Percentiles rank a stretch among this genome's conserved stretches.
Evolutionary conservation across 92 coral and sea anemone genomes (phyloP).

Genomic region (Porites rus): DNA sequence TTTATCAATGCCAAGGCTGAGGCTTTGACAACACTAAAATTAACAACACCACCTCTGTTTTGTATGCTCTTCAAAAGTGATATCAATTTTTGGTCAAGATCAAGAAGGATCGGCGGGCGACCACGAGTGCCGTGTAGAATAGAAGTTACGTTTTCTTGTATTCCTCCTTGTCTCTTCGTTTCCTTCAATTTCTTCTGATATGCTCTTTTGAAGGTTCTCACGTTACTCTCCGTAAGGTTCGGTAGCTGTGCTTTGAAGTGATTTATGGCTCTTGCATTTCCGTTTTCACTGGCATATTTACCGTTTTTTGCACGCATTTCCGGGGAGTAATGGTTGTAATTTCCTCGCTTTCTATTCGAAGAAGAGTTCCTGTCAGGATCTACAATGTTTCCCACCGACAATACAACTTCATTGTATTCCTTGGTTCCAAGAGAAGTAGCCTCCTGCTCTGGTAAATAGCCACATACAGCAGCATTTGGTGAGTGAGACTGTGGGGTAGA

Average conservation of each 20-base stretch:
- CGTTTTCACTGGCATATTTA: slow-evolving; percentile 41
- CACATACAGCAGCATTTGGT: slow-evolving; percentile 47
- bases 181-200: slow-evolving; percentile 57
- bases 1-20: slow-evolving; percentile 58
- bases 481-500: background rate
- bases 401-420: slow-evolving; percentile 34
- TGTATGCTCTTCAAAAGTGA: slow-evolving; percentile 56
- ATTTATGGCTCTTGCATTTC: slow-evolving; percentile 41
- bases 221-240: slow-evolving; percentile 45
- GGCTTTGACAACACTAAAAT: slow-evolving; percentile 54
- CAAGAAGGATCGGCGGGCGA: slow-evolving; percentile 65
- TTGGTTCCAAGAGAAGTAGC: slow-evolving; percentile 38
- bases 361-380: slow-evolving; percentile 32
- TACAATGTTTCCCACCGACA: slow-evolving; percentile 30
- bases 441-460: slow-evolving; percentile 50
- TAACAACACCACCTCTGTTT: slow-evolving; percentile 66
- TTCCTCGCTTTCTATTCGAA: slow-evolving; percentile 45
- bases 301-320: slow-evolving; percentile 49
- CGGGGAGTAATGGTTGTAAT: slow-evolving; percentile 52
- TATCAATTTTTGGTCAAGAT: slow-evolving; percentile 53
- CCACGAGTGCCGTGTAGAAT: slow-evolving; percentile 63
- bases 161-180: slow-evolving; percentile 29
- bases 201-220: slow-evolving; percentile 54
- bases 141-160: slow-evolving; percentile 40
- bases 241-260: slow-evolving; percentile 41